Evolutionary conservation across 2,888 invertebrate species (phyloP), one percentile per base, ranked within the genome.

Genomic region (Pseudococcus viburni): DNA sequence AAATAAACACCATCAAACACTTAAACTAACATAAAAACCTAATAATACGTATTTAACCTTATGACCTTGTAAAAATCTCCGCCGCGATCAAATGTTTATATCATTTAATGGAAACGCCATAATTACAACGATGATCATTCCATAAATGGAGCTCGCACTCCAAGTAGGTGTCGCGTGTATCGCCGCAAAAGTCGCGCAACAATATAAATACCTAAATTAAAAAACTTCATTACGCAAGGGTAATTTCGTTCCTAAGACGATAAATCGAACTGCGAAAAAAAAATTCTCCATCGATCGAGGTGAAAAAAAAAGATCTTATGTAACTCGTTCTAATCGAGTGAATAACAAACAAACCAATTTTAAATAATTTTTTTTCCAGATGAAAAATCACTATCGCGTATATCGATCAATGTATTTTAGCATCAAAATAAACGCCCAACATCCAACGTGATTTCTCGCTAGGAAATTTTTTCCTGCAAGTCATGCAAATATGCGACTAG

Each of bases 21-120:
- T 73, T 73, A 15, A 73, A 26, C 26, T 73, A 73, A 26, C 68
- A n/a, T 26, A 73, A 73, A 73, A 73, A 73, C 68, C 64, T 64
- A 64, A 64, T 64, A 64, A 64, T 64, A 64, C 64, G 64, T 64
- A 64, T 64, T 64, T 64, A 64, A 85, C 48, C 59, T n/a, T 39
- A 12, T 22, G 59, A 59, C 85, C 85, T 85, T 85, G 85, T 22
- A 85, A 85, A 59, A 85, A 55, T 85, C 26, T 1, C 26, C 85
- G 80, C 39, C 85, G 9, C 55, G 59, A 59, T 59, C 33, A 26
- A 85, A 51, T 19, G 51, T 85, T 85, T 33, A 33, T 39, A 85
- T 85, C 85, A 85, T 55, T 85, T 59, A 80, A 80, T 80, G 42
- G 59, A 85, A 59, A 85, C 85, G 85, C 80, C 59, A 85, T 85